Percentiles rank a stretch among this genome's conserved stretches.
phyloP scores from a whole-genome alignment of 2,888 invertebrate species.

The Acanthopleura granulata region DNA sequence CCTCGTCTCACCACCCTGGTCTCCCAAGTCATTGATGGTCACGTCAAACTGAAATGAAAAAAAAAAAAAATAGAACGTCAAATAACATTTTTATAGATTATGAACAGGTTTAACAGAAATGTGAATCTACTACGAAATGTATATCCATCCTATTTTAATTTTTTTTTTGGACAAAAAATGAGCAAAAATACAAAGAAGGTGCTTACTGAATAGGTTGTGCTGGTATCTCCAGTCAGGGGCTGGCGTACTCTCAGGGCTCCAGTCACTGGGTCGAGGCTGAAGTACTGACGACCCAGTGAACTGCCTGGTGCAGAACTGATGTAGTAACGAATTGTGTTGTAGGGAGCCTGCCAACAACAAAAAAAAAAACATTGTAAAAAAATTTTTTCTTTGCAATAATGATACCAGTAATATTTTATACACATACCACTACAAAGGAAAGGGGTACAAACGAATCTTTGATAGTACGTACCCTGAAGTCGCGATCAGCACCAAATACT shows the following conservation, averaged over 20 bases:
- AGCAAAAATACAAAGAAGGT: not conserved
- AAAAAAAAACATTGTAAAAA: no score
- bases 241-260: conserved; percentile 36
- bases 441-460: no score
- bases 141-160: no score
- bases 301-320: conserved; percentile 29
- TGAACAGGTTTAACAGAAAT: no score
- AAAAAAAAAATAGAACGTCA: not conserved
- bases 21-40: conserved; percentile 35
- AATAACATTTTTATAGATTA: no score
- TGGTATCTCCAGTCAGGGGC: conserved; percentile 26
- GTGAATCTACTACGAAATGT: not conserved
- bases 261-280: conserved; percentile 35
- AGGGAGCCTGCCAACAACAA: conserved; percentile 29
- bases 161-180: no score
- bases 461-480: not conserved
- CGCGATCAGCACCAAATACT: not conserved
- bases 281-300: conserved; percentile 30
- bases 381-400: no score
- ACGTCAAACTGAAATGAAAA: conserved; percentile 39
- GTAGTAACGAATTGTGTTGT: conserved; percentile 26
- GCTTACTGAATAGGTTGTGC: not conserved
- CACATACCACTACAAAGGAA: no score
- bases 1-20: conserved; percentile 14
- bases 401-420: no score